Conservation (phyloP, 35 echinoderm and acorn worm species). For the Eucidaris tribuloides region DNA sequence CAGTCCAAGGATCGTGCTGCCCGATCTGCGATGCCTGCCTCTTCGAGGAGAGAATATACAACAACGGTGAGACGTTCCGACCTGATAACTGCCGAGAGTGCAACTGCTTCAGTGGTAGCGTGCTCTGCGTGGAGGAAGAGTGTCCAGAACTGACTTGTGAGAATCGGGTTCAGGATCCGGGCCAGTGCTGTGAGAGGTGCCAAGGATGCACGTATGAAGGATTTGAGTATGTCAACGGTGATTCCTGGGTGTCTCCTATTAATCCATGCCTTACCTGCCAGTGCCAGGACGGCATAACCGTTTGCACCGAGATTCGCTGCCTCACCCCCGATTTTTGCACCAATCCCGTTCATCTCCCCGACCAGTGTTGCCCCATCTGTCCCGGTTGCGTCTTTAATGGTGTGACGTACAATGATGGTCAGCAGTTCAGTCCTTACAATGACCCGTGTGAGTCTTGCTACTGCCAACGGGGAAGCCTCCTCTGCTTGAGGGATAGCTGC, state of each 20-base stretch:
- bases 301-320: slow-evolving; percentile 84
- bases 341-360: slow-evolving; percentile 55
- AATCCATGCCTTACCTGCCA: slow-evolving; percentile 91
- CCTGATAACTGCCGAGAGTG: slow-evolving; percentile 85
- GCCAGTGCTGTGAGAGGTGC: slow-evolving; percentile 94
- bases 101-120: slow-evolving; percentile 82
- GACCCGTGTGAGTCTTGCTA: slow-evolving; percentile 92
- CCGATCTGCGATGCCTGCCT: slow-evolving; percentile 78
- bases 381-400: slow-evolving; percentile 88
- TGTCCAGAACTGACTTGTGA: slow-evolving; percentile 73
- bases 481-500: slow-evolving; percentile 68
- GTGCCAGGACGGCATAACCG: slow-evolving; percentile 81
- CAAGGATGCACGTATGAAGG: slow-evolving; percentile 90
- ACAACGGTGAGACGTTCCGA: slow-evolving; percentile 74
- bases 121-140: slow-evolving; percentile 52
- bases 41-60: slow-evolving; percentile 86
- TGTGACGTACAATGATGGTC: slow-evolving; percentile 78
- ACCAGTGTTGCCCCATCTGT: slow-evolving; percentile 90
- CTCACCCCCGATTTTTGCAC: slow-evolving; percentile 86
- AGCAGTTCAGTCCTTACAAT: slow-evolving; percentile 67
- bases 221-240: slow-evolving; percentile 82
- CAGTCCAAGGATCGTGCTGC: slow-evolving; percentile 78
- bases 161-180: slow-evolving; percentile 56
- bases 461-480: slow-evolving; percentile 72
- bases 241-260: slow-evolving; percentile 77